Conservation (phyloP, 2,113 vertebrate genomes). For the Myanophis thanlyinensis region DNA sequence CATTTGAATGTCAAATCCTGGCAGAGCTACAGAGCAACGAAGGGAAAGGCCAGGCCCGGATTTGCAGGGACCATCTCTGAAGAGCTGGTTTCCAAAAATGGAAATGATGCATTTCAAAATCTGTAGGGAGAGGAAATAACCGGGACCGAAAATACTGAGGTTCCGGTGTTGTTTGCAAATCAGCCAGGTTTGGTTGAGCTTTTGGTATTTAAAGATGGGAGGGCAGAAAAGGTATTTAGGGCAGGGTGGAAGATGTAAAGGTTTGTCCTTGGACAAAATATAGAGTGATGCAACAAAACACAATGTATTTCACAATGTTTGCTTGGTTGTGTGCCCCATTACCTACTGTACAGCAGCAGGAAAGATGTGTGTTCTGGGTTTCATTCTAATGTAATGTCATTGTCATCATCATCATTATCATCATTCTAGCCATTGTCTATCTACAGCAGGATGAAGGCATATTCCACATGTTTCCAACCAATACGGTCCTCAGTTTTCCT, state of each 20-base stretch:
- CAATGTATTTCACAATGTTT: background rate
- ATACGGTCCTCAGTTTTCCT: too few species aligned
- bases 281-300: background rate
- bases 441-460: too few species aligned
- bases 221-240: background rate
- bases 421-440: too few species aligned
- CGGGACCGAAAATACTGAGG: background rate
- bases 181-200: background rate
- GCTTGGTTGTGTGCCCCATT: background rate
- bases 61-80: conserved; percentile 49
- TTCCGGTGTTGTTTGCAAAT: background rate
- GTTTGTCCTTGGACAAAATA: background rate
- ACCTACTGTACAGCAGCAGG: background rate
- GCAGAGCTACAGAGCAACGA: conserved; percentile 46
- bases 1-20: conserved; percentile 45
- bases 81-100: conserved; percentile 33
- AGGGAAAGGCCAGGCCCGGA: conserved; percentile 30
- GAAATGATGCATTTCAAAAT: background rate
- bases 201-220: background rate
- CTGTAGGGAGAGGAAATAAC: background rate
- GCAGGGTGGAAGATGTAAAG: background rate
- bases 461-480: too few species aligned
- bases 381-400: background rate
- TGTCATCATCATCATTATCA: background rate
- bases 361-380: background rate